These are phyloP conservation scores for Ochropleura plecta DNA, from an alignment of 2,888 invertebrate genomes.

Conservation along the genomic window DNA sequence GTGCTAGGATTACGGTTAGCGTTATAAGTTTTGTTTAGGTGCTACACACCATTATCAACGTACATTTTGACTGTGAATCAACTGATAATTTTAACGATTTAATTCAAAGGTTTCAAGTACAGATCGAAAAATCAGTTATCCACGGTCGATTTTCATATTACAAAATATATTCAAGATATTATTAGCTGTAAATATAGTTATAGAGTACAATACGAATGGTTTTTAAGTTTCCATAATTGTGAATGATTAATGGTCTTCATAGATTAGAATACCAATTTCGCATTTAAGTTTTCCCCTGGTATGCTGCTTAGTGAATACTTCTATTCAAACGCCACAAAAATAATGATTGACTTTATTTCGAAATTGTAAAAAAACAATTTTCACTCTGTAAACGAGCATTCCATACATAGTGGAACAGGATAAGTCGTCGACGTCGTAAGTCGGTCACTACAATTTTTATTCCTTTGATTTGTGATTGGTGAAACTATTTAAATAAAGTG, in stretches of 20 bases:
- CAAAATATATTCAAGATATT: slow-evolving; percentile 56
- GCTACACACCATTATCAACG: slow-evolving; percentile 46
- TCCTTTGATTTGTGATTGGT: slow-evolving; percentile 53
- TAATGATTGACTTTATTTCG: slow-evolving; percentile 12
- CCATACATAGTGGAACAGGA: slow-evolving; percentile 43
- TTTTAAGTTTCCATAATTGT: slow-evolving; percentile 47
- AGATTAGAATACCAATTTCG: slow-evolving; percentile 53
- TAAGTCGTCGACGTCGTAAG: too few relatives aligned
- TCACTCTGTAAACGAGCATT: slow-evolving; percentile 54
- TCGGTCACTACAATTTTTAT: slow-evolving; percentile 32
- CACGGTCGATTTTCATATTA: slow-evolving; percentile 48
- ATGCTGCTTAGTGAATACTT: slow-evolving; percentile 41
- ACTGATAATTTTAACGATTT: slow-evolving; percentile 33
- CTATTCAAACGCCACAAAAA: slow-evolving; percentile 15
- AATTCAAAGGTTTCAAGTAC: slow-evolving; percentile 8
- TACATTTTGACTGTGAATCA: slow-evolving; percentile 55
- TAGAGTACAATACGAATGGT: slow-evolving; percentile 57
- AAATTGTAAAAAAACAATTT: slow-evolving; percentile 24
- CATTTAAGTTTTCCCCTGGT: slow-evolving; percentile 53
- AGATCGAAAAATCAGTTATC: slow-evolving; percentile 37
- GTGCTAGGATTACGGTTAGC: slow-evolving; percentile 59
- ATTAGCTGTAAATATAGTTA: slow-evolving; percentile 65
- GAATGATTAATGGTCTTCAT: slow-evolving; percentile 45
- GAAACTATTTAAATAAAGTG: slow-evolving; percentile 62
- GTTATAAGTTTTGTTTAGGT: slow-evolving; percentile 55